phyloP scores from a whole-genome alignment of 2,888 invertebrate genomes.

The Acleris sparsana region DNA sequence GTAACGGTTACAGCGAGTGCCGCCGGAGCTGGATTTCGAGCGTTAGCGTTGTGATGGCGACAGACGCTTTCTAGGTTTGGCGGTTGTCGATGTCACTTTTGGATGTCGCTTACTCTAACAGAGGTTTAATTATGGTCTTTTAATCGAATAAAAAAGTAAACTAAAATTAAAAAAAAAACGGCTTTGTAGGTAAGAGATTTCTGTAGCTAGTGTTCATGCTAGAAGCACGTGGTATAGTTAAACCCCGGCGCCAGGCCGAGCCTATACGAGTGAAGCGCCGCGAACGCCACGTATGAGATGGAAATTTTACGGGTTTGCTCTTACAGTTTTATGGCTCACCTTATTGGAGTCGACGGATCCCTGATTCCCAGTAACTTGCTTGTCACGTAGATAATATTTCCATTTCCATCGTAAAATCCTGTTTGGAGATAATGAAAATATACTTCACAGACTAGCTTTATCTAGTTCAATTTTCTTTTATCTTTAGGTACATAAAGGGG shows the following conservation, averaged over 20 bases:
- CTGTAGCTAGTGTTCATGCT: neutral
- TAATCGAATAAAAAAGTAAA: no score
- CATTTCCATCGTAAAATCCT: conserved; percentile 13
- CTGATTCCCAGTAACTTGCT: conserved; percentile 28
- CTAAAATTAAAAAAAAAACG: neutral
- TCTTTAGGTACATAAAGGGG: no score
- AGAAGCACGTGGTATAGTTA: conserved; percentile 36
- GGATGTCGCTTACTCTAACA: no score
- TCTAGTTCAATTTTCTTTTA: neutral
- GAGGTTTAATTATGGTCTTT: no score
- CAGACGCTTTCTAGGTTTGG: neutral
- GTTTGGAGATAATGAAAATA: neutral
- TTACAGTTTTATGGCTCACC: conserved; percentile 37
- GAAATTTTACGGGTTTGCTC: conserved; percentile 37
- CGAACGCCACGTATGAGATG: conserved; percentile 30
- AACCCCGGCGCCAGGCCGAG: conserved; percentile 52
- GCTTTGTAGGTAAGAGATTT: no score
- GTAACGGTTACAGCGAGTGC: conserved; percentile 39
- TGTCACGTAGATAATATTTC: conserved; percentile 19
- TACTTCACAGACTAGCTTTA: neutral
- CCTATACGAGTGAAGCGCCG: conserved; percentile 58
- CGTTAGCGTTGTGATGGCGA: neutral
- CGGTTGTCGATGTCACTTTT: neutral
- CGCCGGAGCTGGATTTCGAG: conserved; percentile 4
- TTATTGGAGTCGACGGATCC: conserved; percentile 30